Percentiles rank a stretch among this genome's conserved stretches.
Evolutionary conservation across 37 sponge, comb jelly and placozoan genomes (phyloP).

Genomic region (Lycopodina hypogea): DNA sequence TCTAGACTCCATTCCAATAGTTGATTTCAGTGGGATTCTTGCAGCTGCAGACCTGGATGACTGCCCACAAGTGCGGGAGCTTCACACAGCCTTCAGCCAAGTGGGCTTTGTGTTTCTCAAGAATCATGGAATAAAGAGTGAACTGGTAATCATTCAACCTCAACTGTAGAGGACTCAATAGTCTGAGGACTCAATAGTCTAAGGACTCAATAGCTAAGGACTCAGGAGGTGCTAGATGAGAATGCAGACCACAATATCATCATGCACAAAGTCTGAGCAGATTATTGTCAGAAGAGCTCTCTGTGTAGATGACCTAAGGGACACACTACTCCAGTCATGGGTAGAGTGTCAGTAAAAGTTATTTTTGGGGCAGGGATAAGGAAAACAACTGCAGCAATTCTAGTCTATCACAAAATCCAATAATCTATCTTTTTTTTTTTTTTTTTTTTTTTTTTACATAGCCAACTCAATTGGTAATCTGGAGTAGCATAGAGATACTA

Average conservation of each 20-base stretch:
- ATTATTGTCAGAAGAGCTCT: neutral
- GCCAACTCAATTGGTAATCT: neutral
- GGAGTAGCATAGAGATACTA: neutral
- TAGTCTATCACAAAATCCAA: too few species aligned
- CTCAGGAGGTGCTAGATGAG: neutral
- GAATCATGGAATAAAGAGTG: constrained; percentile 50
- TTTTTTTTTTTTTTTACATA: neutral
- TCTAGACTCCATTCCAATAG: constrained; percentile 17
- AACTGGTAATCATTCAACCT: constrained; percentile 28
- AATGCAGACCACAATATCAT: neutral
- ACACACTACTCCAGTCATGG: too few species aligned
- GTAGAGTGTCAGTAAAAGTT: too few species aligned
- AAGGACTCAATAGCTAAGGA: too few species aligned
- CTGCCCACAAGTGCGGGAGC: constrained; percentile 12
- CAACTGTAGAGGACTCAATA: too few species aligned
- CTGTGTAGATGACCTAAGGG: too few species aligned
- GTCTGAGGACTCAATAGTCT: too few species aligned
- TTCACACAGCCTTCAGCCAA: constrained; percentile 36
- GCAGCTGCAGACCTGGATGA: neutral
- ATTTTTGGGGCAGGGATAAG: too few species aligned
- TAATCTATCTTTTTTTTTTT: too few species aligned
- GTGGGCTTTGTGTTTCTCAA: constrained; percentile 60
- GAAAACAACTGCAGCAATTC: too few species aligned
- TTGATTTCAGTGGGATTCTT: constrained; percentile 5
- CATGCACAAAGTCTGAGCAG: neutral